Conservation (phyloP, 2,113 vertebrate species). For the Corythornis vintsioides region DNA sequence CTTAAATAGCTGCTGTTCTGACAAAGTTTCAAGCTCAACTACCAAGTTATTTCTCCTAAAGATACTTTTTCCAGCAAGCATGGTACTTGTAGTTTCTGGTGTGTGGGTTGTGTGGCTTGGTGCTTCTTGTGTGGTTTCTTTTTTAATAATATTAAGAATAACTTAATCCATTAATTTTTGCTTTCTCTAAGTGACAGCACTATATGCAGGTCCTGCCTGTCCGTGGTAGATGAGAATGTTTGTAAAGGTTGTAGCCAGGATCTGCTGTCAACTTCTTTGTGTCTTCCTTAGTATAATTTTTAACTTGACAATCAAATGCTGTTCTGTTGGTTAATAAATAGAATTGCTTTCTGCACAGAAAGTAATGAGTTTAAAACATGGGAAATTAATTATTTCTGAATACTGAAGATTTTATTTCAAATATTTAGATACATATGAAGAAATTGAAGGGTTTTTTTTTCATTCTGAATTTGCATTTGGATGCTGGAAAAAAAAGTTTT, state of each 20-base stretch:
- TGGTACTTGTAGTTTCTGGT: neutral
- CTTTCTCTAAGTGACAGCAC: neutral
- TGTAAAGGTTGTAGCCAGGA: slow-evolving; percentile 17
- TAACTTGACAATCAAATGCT: slow-evolving; percentile 20
- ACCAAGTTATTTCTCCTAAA: neutral
- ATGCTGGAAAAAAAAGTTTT: neutral
- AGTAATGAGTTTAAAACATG: neutral
- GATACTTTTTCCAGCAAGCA: neutral
- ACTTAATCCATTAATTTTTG: neutral
- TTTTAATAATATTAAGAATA: neutral
- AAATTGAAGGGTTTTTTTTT: neutral
- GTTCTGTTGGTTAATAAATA: slow-evolving; percentile 18
- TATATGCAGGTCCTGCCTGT: neutral
- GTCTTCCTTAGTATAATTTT: neutral
- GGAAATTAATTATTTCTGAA: neutral
- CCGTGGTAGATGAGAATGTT: neutral
- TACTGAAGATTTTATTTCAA: neutral
- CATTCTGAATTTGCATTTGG: neutral
- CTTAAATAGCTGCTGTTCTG: neutral
- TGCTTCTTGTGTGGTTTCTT: too few species aligned
- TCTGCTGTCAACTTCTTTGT: slow-evolving; percentile 3
- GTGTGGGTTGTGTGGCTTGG: neutral
- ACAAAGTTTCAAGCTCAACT: neutral
- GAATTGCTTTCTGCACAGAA: neutral
- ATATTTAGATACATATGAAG: neutral